A percentile compares a stretch with the other conserved stretches of the same genome.
phyloP scores from a whole-genome alignment of 2,888 invertebrate species.

The Alitta virens region DNA sequence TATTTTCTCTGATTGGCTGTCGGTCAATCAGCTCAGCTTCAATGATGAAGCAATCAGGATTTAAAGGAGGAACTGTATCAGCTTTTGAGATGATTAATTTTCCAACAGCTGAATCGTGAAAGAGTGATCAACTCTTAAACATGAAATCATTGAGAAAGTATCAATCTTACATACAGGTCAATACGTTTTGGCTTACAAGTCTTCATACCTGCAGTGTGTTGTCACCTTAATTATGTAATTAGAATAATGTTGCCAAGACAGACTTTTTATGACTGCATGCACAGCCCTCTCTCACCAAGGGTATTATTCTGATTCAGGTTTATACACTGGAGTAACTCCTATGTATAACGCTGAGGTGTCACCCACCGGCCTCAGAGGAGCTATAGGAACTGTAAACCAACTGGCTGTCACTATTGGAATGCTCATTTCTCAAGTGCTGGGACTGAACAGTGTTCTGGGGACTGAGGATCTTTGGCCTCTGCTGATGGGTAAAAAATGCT shows the following conservation, averaged over 20 bases:
- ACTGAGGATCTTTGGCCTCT: conserved; percentile 93
- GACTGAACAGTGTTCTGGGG: conserved; percentile 92
- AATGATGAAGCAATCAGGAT: too few relatives aligned
- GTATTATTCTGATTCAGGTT: conserved; percentile 64
- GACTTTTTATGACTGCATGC: too few relatives aligned
- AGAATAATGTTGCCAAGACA: too few relatives aligned
- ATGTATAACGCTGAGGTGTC: conserved; percentile 99
- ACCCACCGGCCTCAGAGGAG: conserved; percentile 89
- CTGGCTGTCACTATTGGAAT: conserved; percentile 93
- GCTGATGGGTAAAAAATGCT: conserved; percentile 80
- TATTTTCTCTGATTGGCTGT: not conserved
- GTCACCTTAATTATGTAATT: too few relatives aligned
- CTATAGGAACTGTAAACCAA: conserved; percentile 81
- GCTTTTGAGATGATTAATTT: too few relatives aligned
- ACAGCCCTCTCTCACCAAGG: too few relatives aligned
- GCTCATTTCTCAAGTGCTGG: conserved; percentile 89
- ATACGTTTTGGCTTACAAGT: too few relatives aligned
- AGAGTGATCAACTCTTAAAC: too few relatives aligned
- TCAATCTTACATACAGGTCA: too few relatives aligned
- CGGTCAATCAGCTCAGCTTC: not conserved
- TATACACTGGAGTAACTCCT: conserved; percentile 95
- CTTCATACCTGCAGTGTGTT: too few relatives aligned
- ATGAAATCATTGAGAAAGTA: too few relatives aligned
- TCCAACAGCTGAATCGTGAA: too few relatives aligned
- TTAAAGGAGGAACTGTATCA: not conserved